phyloP scores from a whole-genome alignment of 2,113 vertebrate genomes.

The Pollimyrus isidori region DNA sequence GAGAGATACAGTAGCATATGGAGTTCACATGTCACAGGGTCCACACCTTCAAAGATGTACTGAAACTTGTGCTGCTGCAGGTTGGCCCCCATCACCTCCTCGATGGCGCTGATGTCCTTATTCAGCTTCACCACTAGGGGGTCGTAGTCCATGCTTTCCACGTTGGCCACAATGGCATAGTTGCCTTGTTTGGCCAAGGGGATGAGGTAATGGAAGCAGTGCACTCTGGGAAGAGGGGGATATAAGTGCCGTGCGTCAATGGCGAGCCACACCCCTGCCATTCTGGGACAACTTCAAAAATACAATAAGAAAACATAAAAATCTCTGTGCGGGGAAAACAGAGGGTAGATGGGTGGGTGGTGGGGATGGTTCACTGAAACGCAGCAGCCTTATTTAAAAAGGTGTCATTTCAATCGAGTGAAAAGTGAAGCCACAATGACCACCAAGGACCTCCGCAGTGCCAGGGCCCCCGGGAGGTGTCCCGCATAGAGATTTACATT shows the following conservation, averaged over 20 bases:
- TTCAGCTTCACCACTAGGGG: constrained; percentile 92
- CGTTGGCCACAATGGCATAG: constrained; percentile 94
- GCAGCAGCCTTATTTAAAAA: background rate
- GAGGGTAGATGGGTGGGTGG: background rate
- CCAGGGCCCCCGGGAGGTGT: background rate
- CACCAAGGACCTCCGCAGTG: background rate
- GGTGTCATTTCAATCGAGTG: background rate
- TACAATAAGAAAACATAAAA: background rate
- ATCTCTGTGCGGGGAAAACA: no score
- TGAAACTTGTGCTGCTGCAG: constrained; percentile 98
- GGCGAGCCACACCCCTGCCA: background rate
- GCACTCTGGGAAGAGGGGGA: constrained; percentile 65
- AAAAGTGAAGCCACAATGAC: background rate
- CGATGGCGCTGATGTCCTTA: constrained; percentile 94
- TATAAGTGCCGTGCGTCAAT: background rate
- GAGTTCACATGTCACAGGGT: background rate
- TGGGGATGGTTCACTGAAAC: background rate
- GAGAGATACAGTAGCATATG: background rate
- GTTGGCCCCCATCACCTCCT: constrained; percentile 88
- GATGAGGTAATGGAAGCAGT: constrained; percentile 96
- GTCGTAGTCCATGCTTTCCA: constrained; percentile 99
- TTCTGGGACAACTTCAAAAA: background rate
- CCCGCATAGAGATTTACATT: background rate
- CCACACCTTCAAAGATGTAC: constrained; percentile 93
- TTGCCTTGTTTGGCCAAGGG: constrained; percentile 92